Evolutionary conservation across 2,888 invertebrate genomes (phyloP).

Genomic region (Ichneumon xanthorius): DNA sequence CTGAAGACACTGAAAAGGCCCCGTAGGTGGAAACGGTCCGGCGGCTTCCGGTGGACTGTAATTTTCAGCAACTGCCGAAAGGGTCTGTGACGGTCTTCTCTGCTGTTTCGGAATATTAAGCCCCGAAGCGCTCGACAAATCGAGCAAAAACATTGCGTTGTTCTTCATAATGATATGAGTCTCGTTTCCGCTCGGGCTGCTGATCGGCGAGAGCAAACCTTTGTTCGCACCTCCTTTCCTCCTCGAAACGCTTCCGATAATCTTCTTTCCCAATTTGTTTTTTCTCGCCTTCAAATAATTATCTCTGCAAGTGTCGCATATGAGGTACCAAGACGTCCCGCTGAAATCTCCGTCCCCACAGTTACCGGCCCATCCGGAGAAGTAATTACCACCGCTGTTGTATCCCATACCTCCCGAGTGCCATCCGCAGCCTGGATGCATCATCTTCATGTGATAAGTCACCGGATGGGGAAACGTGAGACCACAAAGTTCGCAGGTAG

Average conservation of each 20-base stretch:
- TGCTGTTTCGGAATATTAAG: constrained; percentile 84
- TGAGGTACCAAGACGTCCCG: constrained; percentile 94
- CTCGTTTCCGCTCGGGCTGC: constrained; percentile 84
- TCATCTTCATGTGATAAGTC: constrained; percentile 95
- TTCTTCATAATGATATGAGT: constrained; percentile 93
- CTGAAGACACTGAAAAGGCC: constrained; percentile 88
- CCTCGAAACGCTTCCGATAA: constrained; percentile 77
- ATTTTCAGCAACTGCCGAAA: constrained; percentile 87
- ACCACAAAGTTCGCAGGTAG: constrained; percentile 94
- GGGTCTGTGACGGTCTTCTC: constrained; percentile 81
- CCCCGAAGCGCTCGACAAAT: constrained; percentile 92
- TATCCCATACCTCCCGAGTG: constrained; percentile 95
- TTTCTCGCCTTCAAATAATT: constrained; percentile 87
- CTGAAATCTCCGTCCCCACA: constrained; percentile 95
- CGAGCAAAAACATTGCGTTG: constrained; percentile 97
- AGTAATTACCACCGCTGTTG: constrained; percentile 95
- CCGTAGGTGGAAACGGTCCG: constrained; percentile 86
- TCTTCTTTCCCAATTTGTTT: constrained; percentile 79
- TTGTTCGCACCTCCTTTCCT: constrained; percentile 75
- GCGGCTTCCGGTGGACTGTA: constrained; percentile 86
- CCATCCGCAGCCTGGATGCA: constrained; percentile 96
- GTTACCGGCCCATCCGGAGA: constrained; percentile 94
- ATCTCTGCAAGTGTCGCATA: constrained; percentile 96
- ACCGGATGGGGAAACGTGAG: constrained; percentile 92
- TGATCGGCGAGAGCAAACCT: constrained; percentile 80